phyloP scores from a whole-genome alignment of 2,797 vertebrate species.

The Lepilemur septentrionalis region DNA sequence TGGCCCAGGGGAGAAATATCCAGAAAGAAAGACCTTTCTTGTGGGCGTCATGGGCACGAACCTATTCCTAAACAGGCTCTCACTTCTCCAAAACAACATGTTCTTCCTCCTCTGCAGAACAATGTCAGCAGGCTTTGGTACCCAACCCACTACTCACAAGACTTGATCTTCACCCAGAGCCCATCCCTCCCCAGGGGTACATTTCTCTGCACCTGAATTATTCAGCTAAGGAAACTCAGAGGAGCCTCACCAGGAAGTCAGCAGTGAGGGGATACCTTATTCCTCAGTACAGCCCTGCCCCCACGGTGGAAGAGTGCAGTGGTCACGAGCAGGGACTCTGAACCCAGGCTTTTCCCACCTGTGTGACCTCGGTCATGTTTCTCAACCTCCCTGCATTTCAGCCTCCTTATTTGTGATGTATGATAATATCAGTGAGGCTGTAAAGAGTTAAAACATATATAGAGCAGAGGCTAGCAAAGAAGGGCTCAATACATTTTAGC shows the following conservation, averaged over 20 bases:
- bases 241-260: background rate
- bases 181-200: background rate
- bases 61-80: background rate
- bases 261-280: background rate
- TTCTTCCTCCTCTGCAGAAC: background rate
- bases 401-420: background rate
- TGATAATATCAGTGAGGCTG: background rate
- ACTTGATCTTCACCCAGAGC: background rate
- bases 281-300: background rate
- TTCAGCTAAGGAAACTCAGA: background rate
- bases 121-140: background rate
- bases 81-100: background rate
- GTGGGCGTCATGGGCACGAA: background rate
- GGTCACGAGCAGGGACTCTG: background rate
- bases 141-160: background rate
- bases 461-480: slow-evolving; percentile 8
- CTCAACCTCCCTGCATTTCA: background rate
- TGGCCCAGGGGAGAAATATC: background rate
- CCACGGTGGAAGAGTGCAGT: fast-evolving
- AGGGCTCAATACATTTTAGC: background rate
- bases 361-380: background rate
- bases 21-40: background rate
- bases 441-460: background rate
- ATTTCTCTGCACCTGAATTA: background rate
- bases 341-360: background rate